Percentiles rank a stretch among this genome's conserved stretches.
Evolutionary conservation across 2,888 invertebrate genomes (phyloP).

Genomic region (Argyra leucocephala): DNA sequence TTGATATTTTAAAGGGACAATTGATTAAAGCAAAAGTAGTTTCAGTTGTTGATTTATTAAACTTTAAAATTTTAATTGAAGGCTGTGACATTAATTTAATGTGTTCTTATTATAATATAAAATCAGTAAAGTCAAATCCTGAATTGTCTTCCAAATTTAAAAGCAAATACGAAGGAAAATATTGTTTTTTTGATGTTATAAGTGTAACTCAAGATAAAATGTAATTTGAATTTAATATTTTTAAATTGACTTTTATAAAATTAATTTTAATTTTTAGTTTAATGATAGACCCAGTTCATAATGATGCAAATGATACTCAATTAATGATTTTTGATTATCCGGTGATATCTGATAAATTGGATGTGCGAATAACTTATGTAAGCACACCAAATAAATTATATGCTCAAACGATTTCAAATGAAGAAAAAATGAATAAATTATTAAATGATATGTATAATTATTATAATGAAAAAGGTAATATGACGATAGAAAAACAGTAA

Average conservation of each 20-base stretch:
- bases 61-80: slow-evolving; percentile 38
- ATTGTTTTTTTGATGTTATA: slow-evolving; percentile 35
- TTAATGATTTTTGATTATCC: slow-evolving; percentile 53
- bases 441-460: slow-evolving; percentile 51
- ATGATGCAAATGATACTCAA: slow-evolving; percentile 35
- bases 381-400: slow-evolving; percentile 53
- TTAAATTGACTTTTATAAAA: slow-evolving; percentile 7
- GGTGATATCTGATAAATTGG: slow-evolving; percentile 50
- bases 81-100: slow-evolving; percentile 37
- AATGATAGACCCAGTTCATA: slow-evolving; percentile 54
- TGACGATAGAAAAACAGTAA: neutral
- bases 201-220: slow-evolving; percentile 40
- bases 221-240: slow-evolving; percentile 29
- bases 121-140: slow-evolving; percentile 39
- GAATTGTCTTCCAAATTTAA: slow-evolving; percentile 44
- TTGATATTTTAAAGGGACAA: slow-evolving; percentile 37
- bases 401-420: slow-evolving; percentile 51
- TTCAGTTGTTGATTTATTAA: slow-evolving; percentile 36
- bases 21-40: slow-evolving; percentile 38
- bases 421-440: slow-evolving; percentile 45
- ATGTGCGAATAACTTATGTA: slow-evolving; percentile 52
- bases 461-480: slow-evolving; percentile 45
- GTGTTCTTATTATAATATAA: slow-evolving; percentile 39
- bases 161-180: slow-evolving; percentile 43
- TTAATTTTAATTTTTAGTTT: slow-evolving; percentile 46